Evolutionary conservation across 2,888 invertebrate genomes (phyloP).

Genomic region (Nemotelus nigrinus): DNA sequence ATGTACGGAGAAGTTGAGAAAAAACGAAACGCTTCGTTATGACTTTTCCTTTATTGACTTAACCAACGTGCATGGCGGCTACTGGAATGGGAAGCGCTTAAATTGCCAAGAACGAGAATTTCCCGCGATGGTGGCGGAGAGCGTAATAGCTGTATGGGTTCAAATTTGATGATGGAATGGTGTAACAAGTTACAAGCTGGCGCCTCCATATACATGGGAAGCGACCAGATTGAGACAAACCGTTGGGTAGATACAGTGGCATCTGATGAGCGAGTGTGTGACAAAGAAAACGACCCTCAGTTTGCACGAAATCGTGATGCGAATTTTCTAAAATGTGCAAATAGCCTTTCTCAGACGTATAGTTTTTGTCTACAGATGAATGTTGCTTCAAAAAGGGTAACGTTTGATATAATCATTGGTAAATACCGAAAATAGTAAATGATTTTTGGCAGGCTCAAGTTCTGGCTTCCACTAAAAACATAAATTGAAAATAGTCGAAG

Average conservation of each 20-base stretch:
- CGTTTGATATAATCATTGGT: too few relatives aligned
- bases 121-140: constrained; percentile 10
- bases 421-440: too few relatives aligned
- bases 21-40: constrained; percentile 50
- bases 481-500: too few relatives aligned
- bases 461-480: too few relatives aligned
- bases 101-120: constrained; percentile 13
- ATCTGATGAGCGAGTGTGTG: constrained; percentile 31
- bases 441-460: too few relatives aligned
- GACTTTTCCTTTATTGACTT: constrained; percentile 51
- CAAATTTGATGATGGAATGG: constrained; percentile 20
- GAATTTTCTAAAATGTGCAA: constrained; percentile 46
- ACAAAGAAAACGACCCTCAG: constrained; percentile 48
- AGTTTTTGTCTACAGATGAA: too few relatives aligned
- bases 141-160: not conserved
- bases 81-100: constrained; percentile 30
- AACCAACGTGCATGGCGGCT: constrained; percentile 46
- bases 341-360: constrained; percentile 20
- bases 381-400: too few relatives aligned
- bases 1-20: constrained; percentile 23
- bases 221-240: constrained; percentile 33
- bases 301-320: constrained; percentile 47
- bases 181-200: constrained; percentile 36
- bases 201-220: constrained; percentile 30
- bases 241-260: constrained; percentile 8